Base-by-base conservation (phyloP, 2,113 vertebrate genomes). In the Ranitomeya variabilis region DNA sequence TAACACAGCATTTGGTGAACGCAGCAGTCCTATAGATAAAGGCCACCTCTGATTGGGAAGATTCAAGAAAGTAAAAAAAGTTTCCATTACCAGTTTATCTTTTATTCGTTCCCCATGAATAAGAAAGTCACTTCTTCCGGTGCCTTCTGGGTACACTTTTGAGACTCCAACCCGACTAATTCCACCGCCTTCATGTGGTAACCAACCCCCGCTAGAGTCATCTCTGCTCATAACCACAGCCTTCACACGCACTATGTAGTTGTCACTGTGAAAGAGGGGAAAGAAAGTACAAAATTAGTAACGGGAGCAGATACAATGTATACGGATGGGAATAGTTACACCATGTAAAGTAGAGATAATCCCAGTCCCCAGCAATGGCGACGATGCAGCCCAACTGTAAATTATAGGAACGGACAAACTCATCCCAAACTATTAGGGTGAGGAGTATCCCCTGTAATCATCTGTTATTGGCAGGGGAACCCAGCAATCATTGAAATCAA, bases 161-260 rank as follows among this genome's bases (percentile, higher is more conserved):
- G 97, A 99, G 92, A 99, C 97, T n/a, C 98, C 98, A 54, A 99
- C 98, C 90, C 97, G 94, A 94, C 96, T 99, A 92, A 99, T 97
- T 89, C 97, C 98, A 11, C 98, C 97, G 89, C 98, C 98, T 92
- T 99, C 98, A 95, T 99, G 98, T 19, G 97, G 97, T 95, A 99
- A 93, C 98, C 98, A 99, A 93, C 98, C 98, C 77, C 98, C 98
- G 90, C 97, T 99, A 88, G 98, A 99, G 97, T 99, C 98, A 96
- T 99, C 98, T 95, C 98, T 96, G 93, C 97, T 99, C 98, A 99
- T 99, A 94, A 99, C 98, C 96, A 99, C 98, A 90, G 97, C 98
- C 97, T 99, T 99, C 94, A 99, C 98, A 94, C 97, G 97, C 94
- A 99, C 98, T 92, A 99, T 99, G 96, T 99, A 99, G 96, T 96